phyloP scores from a whole-genome alignment of 2,888 invertebrate genomes.

The Lucinisca nassula region DNA sequence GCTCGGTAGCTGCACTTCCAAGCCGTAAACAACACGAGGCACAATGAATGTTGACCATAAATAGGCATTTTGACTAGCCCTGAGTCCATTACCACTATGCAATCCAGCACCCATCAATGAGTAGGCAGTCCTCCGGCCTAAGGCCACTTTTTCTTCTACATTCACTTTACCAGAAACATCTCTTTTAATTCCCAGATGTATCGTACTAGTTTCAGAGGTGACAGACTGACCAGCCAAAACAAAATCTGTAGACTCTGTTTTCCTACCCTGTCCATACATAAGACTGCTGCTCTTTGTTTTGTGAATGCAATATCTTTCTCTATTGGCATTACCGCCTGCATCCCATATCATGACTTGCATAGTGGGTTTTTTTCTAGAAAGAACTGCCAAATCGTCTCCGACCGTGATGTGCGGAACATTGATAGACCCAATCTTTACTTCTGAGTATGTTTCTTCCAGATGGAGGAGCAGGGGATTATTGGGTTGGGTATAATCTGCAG shows the following conservation, averaged over 20 bases:
- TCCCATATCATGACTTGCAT: slow-evolving; percentile 16
- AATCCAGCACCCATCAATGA: slow-evolving; percentile 22
- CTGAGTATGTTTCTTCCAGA: slow-evolving; percentile 7
- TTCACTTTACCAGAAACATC: background rate
- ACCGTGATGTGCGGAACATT: background rate
- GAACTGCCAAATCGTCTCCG: slow-evolving; percentile 12
- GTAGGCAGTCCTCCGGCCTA: slow-evolving; percentile 12
- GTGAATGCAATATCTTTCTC: background rate
- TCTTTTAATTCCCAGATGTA: background rate
- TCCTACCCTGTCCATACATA: background rate
- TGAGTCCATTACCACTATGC: background rate
- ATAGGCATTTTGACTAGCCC: background rate
- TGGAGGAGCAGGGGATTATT: slow-evolving; percentile 12
- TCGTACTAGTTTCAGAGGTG: background rate
- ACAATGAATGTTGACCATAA: slow-evolving; percentile 16
- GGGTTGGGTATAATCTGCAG: too few species aligned
- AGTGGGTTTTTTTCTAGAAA: background rate
- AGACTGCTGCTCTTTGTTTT: slow-evolving; percentile 6
- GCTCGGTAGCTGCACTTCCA: background rate
- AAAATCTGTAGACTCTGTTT: background rate
- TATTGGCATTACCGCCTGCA: too few species aligned
- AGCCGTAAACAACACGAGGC: slow-evolving; percentile 1
- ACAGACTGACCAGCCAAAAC: background rate
- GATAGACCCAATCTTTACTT: slow-evolving; percentile 19
- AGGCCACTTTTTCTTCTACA: background rate